These are phyloP conservation scores for Zapornia atra DNA, from an alignment of 2,113 vertebrate species.

Conservation along the genomic window DNA sequence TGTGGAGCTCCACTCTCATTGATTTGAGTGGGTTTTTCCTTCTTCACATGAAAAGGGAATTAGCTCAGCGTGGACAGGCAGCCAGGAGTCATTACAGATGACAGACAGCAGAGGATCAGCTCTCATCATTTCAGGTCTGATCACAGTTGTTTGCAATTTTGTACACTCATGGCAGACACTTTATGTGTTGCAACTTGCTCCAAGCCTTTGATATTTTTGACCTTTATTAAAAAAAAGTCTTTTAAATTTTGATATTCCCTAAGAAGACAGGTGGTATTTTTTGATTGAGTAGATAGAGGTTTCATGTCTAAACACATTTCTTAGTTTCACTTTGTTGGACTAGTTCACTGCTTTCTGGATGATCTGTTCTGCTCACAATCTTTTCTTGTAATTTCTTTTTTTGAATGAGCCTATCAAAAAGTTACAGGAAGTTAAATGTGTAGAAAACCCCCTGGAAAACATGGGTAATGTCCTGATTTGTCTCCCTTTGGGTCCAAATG, in stretches of 20 bases:
- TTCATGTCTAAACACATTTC: slow-evolving; percentile 63
- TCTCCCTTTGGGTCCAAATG: neutral
- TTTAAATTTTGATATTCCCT: slow-evolving; percentile 73
- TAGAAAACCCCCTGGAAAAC: neutral
- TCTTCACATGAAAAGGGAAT: neutral
- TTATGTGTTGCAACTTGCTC: slow-evolving; percentile 65
- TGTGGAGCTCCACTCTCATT: neutral
- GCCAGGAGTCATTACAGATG: neutral
- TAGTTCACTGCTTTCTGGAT: neutral
- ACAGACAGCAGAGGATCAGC: neutral
- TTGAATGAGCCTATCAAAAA: neutral
- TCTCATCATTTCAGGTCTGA: neutral
- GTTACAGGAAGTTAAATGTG: neutral
- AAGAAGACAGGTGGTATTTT: slow-evolving; percentile 71
- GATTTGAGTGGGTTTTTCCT: neutral
- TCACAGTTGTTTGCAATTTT: neutral
- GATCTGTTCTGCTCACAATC: neutral
- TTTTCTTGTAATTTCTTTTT: neutral
- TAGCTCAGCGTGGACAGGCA: neutral
- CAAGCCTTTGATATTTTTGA: slow-evolving; percentile 76
- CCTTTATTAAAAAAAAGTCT: slow-evolving; percentile 31
- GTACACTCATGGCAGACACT: slow-evolving; percentile 37
- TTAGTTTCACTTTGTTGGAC: slow-evolving; percentile 20
- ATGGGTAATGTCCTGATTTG: neutral
- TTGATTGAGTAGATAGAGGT: slow-evolving; percentile 78